Conservation (phyloP, 1,140 invertebrate genomes). For the Nephotettix cincticeps region DNA sequence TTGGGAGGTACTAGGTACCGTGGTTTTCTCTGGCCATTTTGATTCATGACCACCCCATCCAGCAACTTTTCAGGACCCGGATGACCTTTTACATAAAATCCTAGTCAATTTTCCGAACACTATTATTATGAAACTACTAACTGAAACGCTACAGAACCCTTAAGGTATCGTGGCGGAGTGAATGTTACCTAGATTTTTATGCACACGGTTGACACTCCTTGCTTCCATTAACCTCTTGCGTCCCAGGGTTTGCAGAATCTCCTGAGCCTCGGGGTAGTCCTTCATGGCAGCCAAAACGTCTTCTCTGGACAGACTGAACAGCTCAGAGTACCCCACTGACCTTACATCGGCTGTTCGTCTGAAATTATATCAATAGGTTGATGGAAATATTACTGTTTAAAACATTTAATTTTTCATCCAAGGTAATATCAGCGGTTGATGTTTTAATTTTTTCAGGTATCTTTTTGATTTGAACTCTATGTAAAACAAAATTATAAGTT, state of each 20-base stretch:
- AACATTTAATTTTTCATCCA: no score
- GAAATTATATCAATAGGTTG: slow-evolving; percentile 36
- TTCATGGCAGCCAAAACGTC: slow-evolving; percentile 93
- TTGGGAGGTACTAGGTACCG: slow-evolving; percentile 31
- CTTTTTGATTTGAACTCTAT: no score
- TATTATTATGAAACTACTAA: no score
- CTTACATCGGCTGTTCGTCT: slow-evolving; percentile 94
- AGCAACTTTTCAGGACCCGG: neutral
- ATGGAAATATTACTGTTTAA: no score
- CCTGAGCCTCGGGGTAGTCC: slow-evolving; percentile 95
- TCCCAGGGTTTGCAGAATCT: slow-evolving; percentile 84
- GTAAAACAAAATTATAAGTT: no score
- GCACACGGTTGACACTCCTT: slow-evolving; percentile 46
- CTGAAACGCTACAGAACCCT: no score
- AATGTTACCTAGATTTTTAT: slow-evolving; percentile 1
- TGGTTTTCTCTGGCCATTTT: slow-evolving; percentile 36
- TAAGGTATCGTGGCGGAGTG: neutral
- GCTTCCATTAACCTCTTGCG: slow-evolving; percentile 87
- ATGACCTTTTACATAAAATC: neutral
- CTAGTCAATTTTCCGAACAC: neutral
- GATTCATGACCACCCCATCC: slow-evolving; percentile 34
- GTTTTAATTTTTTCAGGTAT: no score
- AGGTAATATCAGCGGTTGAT: no score
- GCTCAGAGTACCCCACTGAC: slow-evolving; percentile 93
- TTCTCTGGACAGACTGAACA: slow-evolving; percentile 93